phyloP scores from a whole-genome alignment of 2,888 invertebrate species.

The Yponomeuta sedellus region DNA sequence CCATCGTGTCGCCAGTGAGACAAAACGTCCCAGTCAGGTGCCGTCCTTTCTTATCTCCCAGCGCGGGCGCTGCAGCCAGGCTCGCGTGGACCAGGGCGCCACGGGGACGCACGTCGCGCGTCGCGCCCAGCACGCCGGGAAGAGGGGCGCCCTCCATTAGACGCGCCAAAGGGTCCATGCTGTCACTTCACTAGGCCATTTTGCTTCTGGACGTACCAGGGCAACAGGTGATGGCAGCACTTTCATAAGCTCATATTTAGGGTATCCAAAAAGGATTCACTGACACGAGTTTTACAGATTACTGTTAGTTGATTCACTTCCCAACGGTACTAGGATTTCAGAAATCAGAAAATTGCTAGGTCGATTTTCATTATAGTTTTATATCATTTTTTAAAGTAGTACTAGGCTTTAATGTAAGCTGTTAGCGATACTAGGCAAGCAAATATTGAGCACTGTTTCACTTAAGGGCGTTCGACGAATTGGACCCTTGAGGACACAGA shows the following conservation, averaged over 20 bases:
- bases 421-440: slow-evolving; percentile 8
- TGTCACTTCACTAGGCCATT: slow-evolving; percentile 17
- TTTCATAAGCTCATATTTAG: neutral
- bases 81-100: slow-evolving; percentile 88
- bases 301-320: neutral
- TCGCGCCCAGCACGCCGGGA: slow-evolving; percentile 74
- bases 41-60: slow-evolving; percentile 83
- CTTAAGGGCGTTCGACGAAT: slow-evolving; percentile 20
- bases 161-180: slow-evolving; percentile 90
- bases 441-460: neutral
- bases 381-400: neutral
- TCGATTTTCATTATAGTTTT: neutral
- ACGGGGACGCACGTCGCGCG: slow-evolving; percentile 74
- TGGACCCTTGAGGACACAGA: slow-evolving; percentile 57
- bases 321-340: no score
- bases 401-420: neutral
- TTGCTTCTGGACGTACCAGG: slow-evolving; percentile 3
- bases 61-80: slow-evolving; percentile 83
- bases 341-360: no score
- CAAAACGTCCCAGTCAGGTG: slow-evolving; percentile 93
- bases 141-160: slow-evolving; percentile 86
- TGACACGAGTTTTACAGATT: neutral
- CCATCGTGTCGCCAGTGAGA: slow-evolving; percentile 94
- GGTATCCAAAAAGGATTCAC: no score
- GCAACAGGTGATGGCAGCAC: neutral